Evolutionary conservation across 2,797 vertebrate species (phyloP).

Genomic region (Buceros bicornis): DNA sequence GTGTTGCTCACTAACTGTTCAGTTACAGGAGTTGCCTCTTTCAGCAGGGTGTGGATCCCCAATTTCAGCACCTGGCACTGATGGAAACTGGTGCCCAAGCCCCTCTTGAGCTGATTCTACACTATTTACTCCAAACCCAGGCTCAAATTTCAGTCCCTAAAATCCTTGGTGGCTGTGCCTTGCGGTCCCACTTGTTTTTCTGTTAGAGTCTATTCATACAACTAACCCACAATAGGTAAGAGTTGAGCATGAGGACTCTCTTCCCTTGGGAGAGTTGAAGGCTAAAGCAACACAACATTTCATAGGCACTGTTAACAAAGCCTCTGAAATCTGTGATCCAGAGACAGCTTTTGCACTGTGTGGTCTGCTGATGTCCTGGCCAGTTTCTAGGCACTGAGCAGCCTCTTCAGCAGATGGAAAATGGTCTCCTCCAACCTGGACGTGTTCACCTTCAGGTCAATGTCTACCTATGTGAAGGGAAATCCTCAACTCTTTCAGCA

Average conservation of each 20-base stretch:
- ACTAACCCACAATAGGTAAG: fast-evolving
- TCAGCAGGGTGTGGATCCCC: neutral
- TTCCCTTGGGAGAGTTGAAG: neutral
- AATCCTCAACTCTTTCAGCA: neutral
- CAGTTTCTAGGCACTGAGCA: neutral
- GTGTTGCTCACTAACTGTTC: too few relatives aligned
- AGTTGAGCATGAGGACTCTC: neutral
- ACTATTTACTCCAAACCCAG: neutral
- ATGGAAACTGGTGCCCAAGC: neutral
- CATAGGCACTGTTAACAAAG: neutral
- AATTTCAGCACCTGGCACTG: neutral
- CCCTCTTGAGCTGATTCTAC: neutral
- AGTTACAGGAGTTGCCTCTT: neutral
- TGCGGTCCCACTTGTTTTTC: neutral
- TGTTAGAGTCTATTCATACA: neutral
- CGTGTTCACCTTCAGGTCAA: neutral
- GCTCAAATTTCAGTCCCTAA: neutral
- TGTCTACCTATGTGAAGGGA: neutral
- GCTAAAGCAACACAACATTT: neutral
- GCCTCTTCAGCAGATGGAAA: neutral
- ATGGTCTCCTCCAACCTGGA: neutral
- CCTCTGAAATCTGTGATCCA: neutral
- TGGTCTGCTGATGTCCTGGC: neutral
- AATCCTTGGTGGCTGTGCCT: neutral
- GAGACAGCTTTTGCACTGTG: neutral